A percentile compares a stretch with the other conserved stretches of the same genome.
Conservation (phyloP, 2,113 vertebrate species). For the Piprites chloris region DNA sequence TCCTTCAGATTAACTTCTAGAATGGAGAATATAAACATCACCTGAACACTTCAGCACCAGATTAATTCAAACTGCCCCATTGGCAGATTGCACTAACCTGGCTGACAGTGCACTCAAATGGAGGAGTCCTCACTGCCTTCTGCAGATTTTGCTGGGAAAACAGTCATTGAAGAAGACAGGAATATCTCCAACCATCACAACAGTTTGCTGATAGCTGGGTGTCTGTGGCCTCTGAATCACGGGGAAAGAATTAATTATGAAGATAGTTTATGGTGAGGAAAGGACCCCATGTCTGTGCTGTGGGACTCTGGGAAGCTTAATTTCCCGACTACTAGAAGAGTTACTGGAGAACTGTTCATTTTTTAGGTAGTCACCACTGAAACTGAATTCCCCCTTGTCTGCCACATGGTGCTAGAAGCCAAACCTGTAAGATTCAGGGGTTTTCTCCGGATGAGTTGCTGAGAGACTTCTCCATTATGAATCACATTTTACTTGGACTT, state of each 20-base stretch:
- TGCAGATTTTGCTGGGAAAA: neutral
- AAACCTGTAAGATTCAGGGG: neutral
- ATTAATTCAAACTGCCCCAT: neutral
- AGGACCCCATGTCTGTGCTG: neutral
- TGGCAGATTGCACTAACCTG: neutral
- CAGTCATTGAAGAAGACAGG: neutral
- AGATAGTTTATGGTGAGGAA: neutral
- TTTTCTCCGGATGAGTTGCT: neutral
- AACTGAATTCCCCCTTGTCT: neutral
- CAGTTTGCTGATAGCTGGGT: neutral
- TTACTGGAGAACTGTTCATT: neutral
- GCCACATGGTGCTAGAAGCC: neutral
- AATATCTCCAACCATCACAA: neutral
- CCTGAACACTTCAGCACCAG: neutral
- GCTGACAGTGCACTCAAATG: neutral
- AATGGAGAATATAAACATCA: neutral
- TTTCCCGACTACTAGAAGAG: neutral
- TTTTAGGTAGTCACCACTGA: neutral
- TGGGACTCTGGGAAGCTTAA: neutral
- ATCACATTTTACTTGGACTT: neutral
- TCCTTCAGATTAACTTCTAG: neutral
- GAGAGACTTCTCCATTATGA: neutral
- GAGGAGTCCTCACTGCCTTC: neutral
- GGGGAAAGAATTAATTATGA: neutral
- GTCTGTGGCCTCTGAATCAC: neutral